Base-by-base conservation (phyloP, 2,113 vertebrate genomes). In the Nothoprocta pentlandii region DNA sequence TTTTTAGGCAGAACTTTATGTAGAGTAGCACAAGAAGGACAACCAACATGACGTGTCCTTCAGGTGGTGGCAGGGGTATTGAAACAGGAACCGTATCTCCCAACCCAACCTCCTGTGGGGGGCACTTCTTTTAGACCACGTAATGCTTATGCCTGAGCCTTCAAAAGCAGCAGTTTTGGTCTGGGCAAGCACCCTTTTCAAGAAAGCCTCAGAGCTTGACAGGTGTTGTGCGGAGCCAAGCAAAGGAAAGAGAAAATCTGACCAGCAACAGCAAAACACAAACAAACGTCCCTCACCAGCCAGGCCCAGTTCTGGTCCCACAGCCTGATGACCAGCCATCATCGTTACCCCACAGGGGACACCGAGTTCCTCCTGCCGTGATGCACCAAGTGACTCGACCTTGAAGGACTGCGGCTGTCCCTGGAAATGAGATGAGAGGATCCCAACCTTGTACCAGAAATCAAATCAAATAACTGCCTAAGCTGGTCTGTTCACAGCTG, bases 261-360 rank as follows among this genome's bases (percentile, higher is more conserved):
- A 76, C 54, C 10, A 42, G 4, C 12, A 74, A 20, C 13, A 64
- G 70, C 42, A 83, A 53, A 59, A 51, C 26, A 44, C 54, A 76
- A 76, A 54, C 15, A 84, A 76, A 46, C 13, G 7, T 19, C 13
- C 58, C 16, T 42, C 59, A 67, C 6, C 28, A 16, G 21, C 16
- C 49, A 46, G 49, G 46, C 21, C 41, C 41, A 10, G 19, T 25
- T 46, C 22, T 80, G 75, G 21, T 67, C n/a, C 12, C 68, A 5
- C 15, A 41, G 25, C 12, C 54, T 20, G 25, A 9, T 2, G 0
- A 2, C 8, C 14, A 23, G 64, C 4, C 7, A 6, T 46, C 19
- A 4, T 14, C 23, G 7, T 15, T 15, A 44, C 21, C 39, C 44
- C 68, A 23, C 30, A 41, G 59, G 13, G 39, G 67, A 32, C 17